Base-by-base conservation (phyloP, 2,113 vertebrate genomes). In the Chelonoidis abingdonii region DNA sequence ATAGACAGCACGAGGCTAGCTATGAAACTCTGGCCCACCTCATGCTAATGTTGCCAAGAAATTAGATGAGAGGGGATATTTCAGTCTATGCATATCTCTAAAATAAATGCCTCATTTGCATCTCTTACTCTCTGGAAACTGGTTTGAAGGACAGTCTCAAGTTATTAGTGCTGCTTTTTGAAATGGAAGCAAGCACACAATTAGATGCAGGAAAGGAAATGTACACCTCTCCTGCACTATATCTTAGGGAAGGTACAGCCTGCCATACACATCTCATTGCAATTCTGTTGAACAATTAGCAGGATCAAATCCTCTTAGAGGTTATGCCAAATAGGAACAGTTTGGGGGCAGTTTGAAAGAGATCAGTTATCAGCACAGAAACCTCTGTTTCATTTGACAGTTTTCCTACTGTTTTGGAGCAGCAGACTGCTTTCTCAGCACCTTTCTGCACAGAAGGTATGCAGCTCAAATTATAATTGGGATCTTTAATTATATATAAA, bases 201-300 rank as follows among this genome's bases (percentile, higher is more conserved):
- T 85, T n/a, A 90, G 21, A 54, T 83, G 38, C 38, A 75, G n/a
- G 47, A 14, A 52, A 6, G 10, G 0, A 35, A 88, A 54, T 6
- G 50, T 83, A 8, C 12, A 88, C 1, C 10, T 4, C 21, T n/a
- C 62, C 17, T 56, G 84, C 0, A 3, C 16, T 72, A 44, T 22
- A 35, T 53, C 44, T 62, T 52, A 89, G 83, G 80, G 17, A 72
- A 49, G 50, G 49, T 84, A 59, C 53, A 78, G 24, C 49, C 0
- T 0, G 41, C 47, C 0, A 0, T 8, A 2, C 31, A 79, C 12
- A 16, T 21, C 25, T 82, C 54, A 9, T 44, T 75, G 24, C 4
- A 2, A 13, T 87, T 85, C 88, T 84, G 59, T 53, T 22, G 3
- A 0, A 9, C 52, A 59, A 35, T 69, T n/a, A 21, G 52, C 79